These are phyloP conservation scores for Armadillidium nasatum DNA, from an alignment of 1,140 invertebrate species.

Conservation along the genomic window DNA sequence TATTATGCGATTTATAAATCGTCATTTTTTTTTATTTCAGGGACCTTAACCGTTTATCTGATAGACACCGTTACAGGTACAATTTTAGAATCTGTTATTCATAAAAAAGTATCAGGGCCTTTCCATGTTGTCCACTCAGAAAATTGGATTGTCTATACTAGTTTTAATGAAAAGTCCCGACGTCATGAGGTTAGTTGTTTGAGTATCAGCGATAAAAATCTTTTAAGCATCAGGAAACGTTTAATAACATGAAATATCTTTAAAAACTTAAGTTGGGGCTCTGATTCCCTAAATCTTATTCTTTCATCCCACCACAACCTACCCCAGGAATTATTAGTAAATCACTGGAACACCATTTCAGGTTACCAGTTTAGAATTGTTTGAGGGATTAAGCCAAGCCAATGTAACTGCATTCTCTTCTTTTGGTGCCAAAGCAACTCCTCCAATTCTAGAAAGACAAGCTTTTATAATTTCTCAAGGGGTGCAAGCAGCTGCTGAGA, in stretches of 20 bases:
- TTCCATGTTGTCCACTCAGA: conserved; percentile 90
- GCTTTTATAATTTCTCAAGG: conserved; percentile 82
- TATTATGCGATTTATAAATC: too few relatives aligned
- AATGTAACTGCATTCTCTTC: conserved; percentile 87
- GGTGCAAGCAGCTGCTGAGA: conserved; percentile 70
- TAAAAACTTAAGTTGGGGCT: too few relatives aligned
- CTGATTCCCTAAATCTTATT: too few relatives aligned
- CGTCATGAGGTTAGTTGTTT: conserved; percentile 83
- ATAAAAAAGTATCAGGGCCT: conserved; percentile 61
- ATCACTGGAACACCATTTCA: neutral
- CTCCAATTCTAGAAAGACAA: conserved; percentile 78
- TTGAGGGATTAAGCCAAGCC: conserved; percentile 82
- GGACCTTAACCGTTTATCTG: conserved; percentile 72
- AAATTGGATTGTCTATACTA: conserved; percentile 94
- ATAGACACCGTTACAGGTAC: conserved; percentile 83
- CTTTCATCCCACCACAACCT: too few relatives aligned
- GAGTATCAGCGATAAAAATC: too few relatives aligned
- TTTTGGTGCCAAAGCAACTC: conserved; percentile 59
- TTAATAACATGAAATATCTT: too few relatives aligned
- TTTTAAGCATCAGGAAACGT: too few relatives aligned
- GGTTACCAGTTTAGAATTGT: conserved; percentile 69
- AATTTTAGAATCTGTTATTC: conserved; percentile 55
- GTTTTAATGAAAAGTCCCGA: conserved; percentile 88
- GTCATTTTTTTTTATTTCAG: conserved; percentile 50
- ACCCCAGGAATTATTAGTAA: too few relatives aligned